Conservation (phyloP, 2,113 vertebrate species). For the Tragelaphus scriptus region DNA sequence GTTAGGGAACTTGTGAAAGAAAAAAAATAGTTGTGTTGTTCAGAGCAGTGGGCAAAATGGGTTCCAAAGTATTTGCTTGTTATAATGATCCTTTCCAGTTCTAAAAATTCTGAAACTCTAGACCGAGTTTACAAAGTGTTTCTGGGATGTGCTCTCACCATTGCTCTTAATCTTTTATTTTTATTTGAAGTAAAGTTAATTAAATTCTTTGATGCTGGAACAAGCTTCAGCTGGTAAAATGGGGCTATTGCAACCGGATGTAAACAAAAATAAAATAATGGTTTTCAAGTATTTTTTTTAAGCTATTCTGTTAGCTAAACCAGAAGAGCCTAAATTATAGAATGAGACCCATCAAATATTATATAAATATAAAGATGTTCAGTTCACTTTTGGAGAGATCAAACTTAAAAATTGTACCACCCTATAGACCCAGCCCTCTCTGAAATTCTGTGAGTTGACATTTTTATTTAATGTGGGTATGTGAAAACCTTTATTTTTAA, state of each 20-base stretch:
- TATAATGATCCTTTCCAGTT: background rate
- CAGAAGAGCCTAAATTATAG: background rate
- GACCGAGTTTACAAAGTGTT: background rate
- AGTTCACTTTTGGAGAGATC: background rate
- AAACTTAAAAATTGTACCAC: background rate
- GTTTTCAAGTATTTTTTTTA: slow-evolving; percentile 40
- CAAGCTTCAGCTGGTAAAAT: slow-evolving; percentile 15
- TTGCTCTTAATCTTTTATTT: slow-evolving; percentile 34
- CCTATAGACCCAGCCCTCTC: background rate
- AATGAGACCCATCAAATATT: background rate
- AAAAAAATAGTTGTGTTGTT: slow-evolving; percentile 10
- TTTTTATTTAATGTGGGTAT: background rate
- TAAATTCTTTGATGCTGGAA: slow-evolving; percentile 9
- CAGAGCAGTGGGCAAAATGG: background rate
- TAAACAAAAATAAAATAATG: slow-evolving; percentile 31
- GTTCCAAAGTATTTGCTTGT: slow-evolving; percentile 15
- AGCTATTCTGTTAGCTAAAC: slow-evolving; percentile 7
- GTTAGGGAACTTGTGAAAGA: background rate
- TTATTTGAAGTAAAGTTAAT: slow-evolving; percentile 55
- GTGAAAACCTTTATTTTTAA: background rate
- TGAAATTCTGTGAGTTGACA: background rate
- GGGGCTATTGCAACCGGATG: background rate
- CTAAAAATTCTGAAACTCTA: slow-evolving; percentile 16
- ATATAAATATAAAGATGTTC: background rate
- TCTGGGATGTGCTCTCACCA: background rate